Base-by-base conservation (phyloP, 2,888 invertebrate genomes). In the Gandaritis pyraliata region DNA sequence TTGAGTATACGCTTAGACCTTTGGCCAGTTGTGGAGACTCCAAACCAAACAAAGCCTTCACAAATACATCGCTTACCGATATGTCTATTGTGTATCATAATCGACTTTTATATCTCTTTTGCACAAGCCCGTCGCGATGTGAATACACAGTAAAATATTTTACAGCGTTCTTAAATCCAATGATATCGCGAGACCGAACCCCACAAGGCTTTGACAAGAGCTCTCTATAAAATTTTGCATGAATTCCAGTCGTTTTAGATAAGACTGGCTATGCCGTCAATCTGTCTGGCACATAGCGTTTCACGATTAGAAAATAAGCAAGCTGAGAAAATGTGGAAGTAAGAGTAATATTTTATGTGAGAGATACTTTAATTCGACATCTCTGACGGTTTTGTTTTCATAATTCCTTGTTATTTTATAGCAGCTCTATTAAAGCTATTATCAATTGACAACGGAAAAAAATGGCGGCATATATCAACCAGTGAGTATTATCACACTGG, bases 91-190 rank as follows among this genome's bases (percentile, higher is more conserved):
- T 49, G 49, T 41, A 38, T 13, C 30, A 30, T 36, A 29, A 55
- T 33, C n/a, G 43, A 18, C 7, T 52, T 61, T 53, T 45, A 39
- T 49, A 38, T 29, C 13, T 29, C 30, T 41, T 29, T 33, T 18
- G 8, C 36, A 43, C 56, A 56, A 52, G 58, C 70, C 60, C 61
- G 29, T 54, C 46, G 50, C 65, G 63, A 53, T 59, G 58, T 51
- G 63, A 61, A 65, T 62, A 66, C 55, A 63, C 65, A 64, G 70
- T 68, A 64, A 65, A 68, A 64, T 66, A 68, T 70, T 70, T 70
- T 84, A 85, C 76, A 80, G 58, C 71, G 67, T 69, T 72, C 73
- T 73, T 77, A 81, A 82, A 82, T 81, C 77, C 78, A 78, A 78
- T 76, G 83, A 82, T 83, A 81, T 83, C 80, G 64, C 61, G 18